Evolutionary conservation across 2,113 vertebrate species (phyloP).

Genomic region (Otus sunia): DNA sequence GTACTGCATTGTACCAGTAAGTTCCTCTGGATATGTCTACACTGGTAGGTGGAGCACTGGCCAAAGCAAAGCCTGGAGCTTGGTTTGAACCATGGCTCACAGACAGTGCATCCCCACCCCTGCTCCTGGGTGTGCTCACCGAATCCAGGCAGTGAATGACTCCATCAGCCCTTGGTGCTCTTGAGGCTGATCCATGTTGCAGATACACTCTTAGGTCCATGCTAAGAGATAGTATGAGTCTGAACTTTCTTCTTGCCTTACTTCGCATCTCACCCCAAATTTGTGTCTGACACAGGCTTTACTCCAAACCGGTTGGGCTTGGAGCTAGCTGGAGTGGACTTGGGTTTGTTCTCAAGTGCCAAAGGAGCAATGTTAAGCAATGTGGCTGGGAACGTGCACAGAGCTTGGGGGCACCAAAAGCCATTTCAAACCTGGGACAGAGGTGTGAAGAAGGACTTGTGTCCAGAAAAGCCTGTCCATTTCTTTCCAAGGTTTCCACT

Average conservation of each 20-base stretch:
- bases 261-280: background rate
- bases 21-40: background rate
- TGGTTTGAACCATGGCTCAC: fast-evolving
- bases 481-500: background rate
- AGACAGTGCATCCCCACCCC: too few species aligned
- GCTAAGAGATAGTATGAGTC: background rate
- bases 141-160: background rate
- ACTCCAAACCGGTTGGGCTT: background rate
- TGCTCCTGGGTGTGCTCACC: background rate
- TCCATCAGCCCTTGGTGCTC: background rate
- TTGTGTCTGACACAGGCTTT: background rate
- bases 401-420: background rate
- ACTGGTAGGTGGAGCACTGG: background rate
- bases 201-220: background rate
- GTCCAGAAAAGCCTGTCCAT: background rate
- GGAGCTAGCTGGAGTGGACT: background rate
- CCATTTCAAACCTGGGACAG: background rate
- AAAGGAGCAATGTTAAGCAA: background rate
- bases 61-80: background rate
- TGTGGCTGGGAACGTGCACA: background rate
- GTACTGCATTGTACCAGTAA: background rate
- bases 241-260: background rate
- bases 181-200: background rate
- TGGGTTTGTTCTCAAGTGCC: background rate
- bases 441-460: background rate